Evolutionary conservation across 2,113 vertebrate genomes (phyloP).

Genomic region (Clarias gariepinus): DNA sequence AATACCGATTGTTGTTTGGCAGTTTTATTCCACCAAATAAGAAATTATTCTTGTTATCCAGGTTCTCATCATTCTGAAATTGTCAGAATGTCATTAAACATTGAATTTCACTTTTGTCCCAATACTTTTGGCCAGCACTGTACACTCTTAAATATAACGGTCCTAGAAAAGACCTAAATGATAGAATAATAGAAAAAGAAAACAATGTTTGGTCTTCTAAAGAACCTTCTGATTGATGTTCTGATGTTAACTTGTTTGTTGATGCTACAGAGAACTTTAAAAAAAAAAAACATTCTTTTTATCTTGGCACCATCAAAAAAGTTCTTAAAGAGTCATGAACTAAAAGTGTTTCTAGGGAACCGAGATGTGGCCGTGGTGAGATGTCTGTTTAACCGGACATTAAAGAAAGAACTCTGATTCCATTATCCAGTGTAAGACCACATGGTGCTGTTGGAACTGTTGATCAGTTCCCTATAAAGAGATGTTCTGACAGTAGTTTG

Average conservation of each 20-base stretch:
- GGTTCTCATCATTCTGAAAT: no score
- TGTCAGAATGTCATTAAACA: no score
- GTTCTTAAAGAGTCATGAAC: not conserved
- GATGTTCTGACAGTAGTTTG: no score
- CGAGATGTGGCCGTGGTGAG: no score
- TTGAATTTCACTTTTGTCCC: no score
- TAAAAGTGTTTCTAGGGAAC: not conserved
- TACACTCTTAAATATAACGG: not conserved
- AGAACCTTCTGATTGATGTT: not conserved
- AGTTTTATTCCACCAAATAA: no score
- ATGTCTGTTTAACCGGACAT: not conserved
- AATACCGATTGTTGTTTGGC: no score
- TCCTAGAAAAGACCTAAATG: not conserved
- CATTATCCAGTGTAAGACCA: no score
- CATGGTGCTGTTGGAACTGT: not conserved
- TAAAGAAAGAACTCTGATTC: not conserved
- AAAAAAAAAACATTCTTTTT: not conserved
- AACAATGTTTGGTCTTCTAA: no score
- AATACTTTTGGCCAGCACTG: no score
- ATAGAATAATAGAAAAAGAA: not conserved
- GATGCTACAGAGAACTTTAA: no score
- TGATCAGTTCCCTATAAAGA: not conserved
- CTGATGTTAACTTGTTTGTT: not conserved
- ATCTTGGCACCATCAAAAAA: not conserved
- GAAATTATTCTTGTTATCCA: no score